These are phyloP conservation scores for Drosophila azteca DNA, from an alignment of 1,140 invertebrate genomes.

Conservation along the genomic window DNA sequence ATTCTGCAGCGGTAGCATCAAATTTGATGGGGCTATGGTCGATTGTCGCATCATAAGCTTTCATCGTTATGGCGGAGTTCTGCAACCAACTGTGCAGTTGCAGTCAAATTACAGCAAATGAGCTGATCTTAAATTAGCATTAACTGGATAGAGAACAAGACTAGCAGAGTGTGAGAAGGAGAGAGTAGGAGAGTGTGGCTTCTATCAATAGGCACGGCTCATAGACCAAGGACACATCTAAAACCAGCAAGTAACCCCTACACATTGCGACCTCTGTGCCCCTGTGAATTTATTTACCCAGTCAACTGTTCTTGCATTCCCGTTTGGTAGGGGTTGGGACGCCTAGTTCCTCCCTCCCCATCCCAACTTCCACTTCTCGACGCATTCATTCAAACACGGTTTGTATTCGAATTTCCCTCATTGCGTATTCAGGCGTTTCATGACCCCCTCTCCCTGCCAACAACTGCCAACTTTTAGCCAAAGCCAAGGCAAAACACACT, in stretches of 20 bases:
- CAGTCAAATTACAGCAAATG: conserved; percentile 29
- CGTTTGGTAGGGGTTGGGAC: conserved; percentile 5
- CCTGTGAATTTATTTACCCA: no score
- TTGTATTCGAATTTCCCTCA: conserved; percentile 54
- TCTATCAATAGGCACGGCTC: background rate
- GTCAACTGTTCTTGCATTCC: conserved; percentile 64
- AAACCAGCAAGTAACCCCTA: conserved; percentile 5
- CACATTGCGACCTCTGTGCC: no score
- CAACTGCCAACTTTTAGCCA: conserved; percentile 35
- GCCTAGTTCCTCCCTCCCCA: background rate
- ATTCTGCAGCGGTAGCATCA: conserved; percentile 17
- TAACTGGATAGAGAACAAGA: background rate
- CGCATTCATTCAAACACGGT: conserved; percentile 66
- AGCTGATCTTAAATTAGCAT: conserved; percentile 35
- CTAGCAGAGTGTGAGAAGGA: no score
- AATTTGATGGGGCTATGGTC: conserved; percentile 24
- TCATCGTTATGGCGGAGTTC: conserved; percentile 11
- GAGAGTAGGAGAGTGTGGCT: background rate
- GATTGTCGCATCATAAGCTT: conserved; percentile 30
- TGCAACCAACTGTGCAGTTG: background rate
- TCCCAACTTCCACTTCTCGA: conserved; percentile 34
- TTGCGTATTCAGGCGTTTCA: no score
- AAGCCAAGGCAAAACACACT: conserved; percentile 31
- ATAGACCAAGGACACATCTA: conserved; percentile 41
- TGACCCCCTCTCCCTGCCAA: no score